Percentiles rank a stretch among this genome's conserved stretches.
phyloP scores from a whole-genome alignment of 2,888 invertebrate species.

The Acronicta leporina region DNA sequence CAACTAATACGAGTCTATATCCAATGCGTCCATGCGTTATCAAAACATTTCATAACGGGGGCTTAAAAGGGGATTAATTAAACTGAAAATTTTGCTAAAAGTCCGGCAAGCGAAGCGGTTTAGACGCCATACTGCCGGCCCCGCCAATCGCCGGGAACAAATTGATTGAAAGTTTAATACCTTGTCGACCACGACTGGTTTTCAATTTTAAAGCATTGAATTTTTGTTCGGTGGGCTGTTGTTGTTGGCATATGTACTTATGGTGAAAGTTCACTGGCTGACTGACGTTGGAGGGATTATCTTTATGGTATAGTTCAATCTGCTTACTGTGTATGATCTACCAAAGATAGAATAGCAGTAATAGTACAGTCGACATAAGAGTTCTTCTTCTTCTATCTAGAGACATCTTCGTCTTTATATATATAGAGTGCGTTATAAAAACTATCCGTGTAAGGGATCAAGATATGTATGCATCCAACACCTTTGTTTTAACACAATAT shows the following conservation, averaged over 20 bases:
- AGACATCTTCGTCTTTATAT: too few species aligned
- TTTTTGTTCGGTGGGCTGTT: slow-evolving; percentile 36
- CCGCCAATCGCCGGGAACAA: slow-evolving; percentile 41
- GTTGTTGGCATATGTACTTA: neutral
- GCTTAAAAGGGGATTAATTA: slow-evolving; percentile 57
- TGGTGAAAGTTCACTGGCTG: neutral
- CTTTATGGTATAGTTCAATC: neutral
- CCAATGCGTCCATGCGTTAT: too few species aligned
- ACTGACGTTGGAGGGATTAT: neutral
- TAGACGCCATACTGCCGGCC: slow-evolving; percentile 13
- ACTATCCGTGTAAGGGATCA: too few species aligned
- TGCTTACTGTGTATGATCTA: too few species aligned
- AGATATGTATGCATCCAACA: too few species aligned
- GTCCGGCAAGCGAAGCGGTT: neutral
- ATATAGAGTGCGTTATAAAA: too few species aligned
- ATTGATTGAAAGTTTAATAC: slow-evolving; percentile 54
- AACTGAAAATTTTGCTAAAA: slow-evolving; percentile 55
- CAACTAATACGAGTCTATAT: neutral
- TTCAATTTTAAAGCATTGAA: slow-evolving; percentile 51
- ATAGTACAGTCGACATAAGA: too few species aligned
- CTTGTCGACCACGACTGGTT: slow-evolving; percentile 35
- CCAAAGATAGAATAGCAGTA: too few species aligned
- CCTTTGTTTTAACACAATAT: too few species aligned
- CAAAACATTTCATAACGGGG: slow-evolving; percentile 40
- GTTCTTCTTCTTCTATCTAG: too few species aligned